Conservation (phyloP, 2,888 invertebrate species). For the Drosophila trichaetosa region DNA sequence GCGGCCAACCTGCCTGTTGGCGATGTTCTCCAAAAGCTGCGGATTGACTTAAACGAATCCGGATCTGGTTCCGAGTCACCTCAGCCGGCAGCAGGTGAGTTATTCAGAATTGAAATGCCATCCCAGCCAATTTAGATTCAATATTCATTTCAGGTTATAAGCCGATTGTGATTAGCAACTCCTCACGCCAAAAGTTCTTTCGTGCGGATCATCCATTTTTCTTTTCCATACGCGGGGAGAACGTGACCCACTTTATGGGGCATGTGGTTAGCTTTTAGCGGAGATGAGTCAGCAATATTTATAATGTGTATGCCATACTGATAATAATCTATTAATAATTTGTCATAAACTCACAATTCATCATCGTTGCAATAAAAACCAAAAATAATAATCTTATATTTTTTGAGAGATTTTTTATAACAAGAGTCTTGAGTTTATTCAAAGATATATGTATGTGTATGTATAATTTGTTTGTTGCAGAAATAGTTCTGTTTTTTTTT, state of each 20-base stretch:
- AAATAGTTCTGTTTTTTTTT: constrained; percentile 69
- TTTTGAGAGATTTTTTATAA: constrained; percentile 70
- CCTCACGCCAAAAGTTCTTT: constrained; percentile 81
- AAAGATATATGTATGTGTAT: constrained; percentile 68
- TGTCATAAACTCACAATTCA: constrained; percentile 14
- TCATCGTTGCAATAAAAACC: constrained; percentile 6
- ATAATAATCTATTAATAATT: constrained; percentile 27
- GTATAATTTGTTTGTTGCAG: constrained; percentile 68
- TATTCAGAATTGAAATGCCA: not conserved
- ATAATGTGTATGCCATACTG: constrained; percentile 14
- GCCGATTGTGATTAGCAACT: constrained; percentile 82
- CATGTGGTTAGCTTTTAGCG: constrained; percentile 75
- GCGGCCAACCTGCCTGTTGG: constrained; percentile 85
- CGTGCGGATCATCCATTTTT: constrained; percentile 83
- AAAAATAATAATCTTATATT: not conserved
- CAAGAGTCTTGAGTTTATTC: constrained; percentile 82
- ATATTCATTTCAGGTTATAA: constrained; percentile 64
- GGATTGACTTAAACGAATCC: constrained; percentile 94
- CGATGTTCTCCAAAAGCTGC: constrained; percentile 92
- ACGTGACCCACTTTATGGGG: constrained; percentile 78
- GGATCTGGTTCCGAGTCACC: constrained; percentile 93
- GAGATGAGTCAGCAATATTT: not conserved
- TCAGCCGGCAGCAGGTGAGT: constrained; percentile 89
- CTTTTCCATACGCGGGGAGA: constrained; percentile 79
- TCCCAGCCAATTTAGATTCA: not conserved